Evolutionary conservation across 2,113 vertebrate species (phyloP).

Genomic region (Cromileptes altivelis): DNA sequence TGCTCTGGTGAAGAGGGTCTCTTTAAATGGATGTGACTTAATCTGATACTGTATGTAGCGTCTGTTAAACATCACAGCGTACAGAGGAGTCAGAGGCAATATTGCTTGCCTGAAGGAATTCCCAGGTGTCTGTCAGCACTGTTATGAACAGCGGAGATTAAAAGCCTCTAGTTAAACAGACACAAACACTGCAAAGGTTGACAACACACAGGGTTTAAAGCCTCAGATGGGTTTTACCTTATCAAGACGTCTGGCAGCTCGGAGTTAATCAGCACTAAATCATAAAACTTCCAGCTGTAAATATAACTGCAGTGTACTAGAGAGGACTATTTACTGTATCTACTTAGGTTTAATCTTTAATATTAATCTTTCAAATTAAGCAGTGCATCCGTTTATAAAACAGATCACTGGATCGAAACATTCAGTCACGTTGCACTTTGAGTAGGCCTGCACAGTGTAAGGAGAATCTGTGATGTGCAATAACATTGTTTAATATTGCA

Average conservation of each 20-base stretch:
- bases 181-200: not conserved
- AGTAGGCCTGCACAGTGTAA: too few species aligned
- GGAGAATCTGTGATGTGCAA: too few species aligned
- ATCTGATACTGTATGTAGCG: not conserved
- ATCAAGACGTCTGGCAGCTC: not conserved
- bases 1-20: not conserved
- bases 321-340: not conserved
- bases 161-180: slow-evolving; percentile 4
- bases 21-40: slow-evolving; percentile 3
- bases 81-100: slow-evolving; percentile 15
- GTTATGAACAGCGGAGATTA: slow-evolving; percentile 30
- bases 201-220: not conserved
- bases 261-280: not conserved
- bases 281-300: not conserved
- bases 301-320: not conserved
- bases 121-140: slow-evolving; percentile 18
- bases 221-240: not conserved
- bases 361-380: too few species aligned
- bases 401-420: not conserved
- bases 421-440: not conserved
- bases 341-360: not conserved
- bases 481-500: too few species aligned
- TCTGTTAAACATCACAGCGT: not conserved
- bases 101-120: slow-evolving; percentile 11
- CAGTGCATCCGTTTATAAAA: not conserved